Percentiles rank a stretch among this genome's conserved stretches.
These are phyloP conservation scores for Tribolium madens DNA, from an alignment of 1,140 invertebrate species.

Conservation along the genomic window DNA sequence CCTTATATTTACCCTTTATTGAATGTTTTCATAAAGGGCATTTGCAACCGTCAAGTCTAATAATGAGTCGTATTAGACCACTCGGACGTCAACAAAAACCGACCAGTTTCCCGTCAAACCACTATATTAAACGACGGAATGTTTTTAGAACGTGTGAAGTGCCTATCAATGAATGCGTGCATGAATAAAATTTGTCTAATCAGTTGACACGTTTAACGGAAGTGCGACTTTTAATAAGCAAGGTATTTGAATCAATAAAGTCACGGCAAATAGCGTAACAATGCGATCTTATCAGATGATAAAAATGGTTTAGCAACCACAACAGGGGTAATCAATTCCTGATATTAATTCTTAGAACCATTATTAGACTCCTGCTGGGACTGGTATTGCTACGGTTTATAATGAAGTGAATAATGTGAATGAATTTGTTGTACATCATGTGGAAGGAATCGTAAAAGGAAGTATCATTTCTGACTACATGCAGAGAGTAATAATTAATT, in stretches of 20 bases:
- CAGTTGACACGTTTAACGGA: conserved; percentile 13
- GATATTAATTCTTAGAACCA: conserved; percentile 11
- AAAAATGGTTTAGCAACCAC: not conserved
- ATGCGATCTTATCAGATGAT: not conserved
- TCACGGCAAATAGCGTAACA: not conserved
- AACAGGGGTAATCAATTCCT: conserved; percentile 3
- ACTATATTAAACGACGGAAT: conserved; percentile 39
- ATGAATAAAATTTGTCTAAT: conserved; percentile 25
- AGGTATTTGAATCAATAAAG: not conserved
- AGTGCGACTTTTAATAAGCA: not conserved
- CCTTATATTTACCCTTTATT: conserved; percentile 46
- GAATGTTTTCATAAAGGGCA: conserved; percentile 57
- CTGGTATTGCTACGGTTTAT: not conserved
- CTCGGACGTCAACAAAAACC: conserved; percentile 52
- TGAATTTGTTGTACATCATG: no score
- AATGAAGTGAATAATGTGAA: not conserved
- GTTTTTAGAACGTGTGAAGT: conserved; percentile 45
- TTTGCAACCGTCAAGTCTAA: conserved; percentile 57
- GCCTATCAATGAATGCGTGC: conserved; percentile 27
- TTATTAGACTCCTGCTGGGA: conserved; percentile 7
- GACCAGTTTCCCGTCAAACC: conserved; percentile 53
- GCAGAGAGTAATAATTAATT: not conserved
- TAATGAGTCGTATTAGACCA: conserved; percentile 58
- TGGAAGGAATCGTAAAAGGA: not conserved
- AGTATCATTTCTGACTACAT: not conserved